These are phyloP conservation scores for Percopsis transmontana DNA, from an alignment of 2,113 vertebrate species.

Conservation along the genomic window DNA sequence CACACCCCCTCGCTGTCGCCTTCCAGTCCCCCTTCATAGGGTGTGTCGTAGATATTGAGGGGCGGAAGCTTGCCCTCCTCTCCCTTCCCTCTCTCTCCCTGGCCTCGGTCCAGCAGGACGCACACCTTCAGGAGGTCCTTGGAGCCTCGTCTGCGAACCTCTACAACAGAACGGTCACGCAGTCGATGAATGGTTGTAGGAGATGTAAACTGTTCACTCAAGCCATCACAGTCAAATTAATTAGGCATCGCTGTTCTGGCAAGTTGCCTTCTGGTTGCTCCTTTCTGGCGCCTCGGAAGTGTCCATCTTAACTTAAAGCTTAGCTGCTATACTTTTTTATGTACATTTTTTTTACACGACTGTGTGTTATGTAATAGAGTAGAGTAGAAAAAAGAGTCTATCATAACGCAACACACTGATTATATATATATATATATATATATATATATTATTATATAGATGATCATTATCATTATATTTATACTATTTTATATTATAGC, in stretches of 20 bases:
- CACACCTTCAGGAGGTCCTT: slow-evolving; percentile 92
- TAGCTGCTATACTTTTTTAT: too few species aligned
- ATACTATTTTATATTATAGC: too few species aligned
- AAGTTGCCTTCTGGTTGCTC: neutral
- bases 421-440: too few species aligned
- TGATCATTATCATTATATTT: too few species aligned
- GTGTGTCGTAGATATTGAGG: slow-evolving; percentile 78
- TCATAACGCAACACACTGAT: too few species aligned
- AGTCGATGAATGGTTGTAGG: neutral
- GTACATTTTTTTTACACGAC: too few species aligned
- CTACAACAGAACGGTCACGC: slow-evolving; percentile 63
- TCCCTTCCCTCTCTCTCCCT: slow-evolving; percentile 45
- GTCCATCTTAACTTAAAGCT: too few species aligned
- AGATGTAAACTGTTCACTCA: neutral
- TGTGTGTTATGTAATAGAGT: too few species aligned
- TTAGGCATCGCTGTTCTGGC: too few species aligned
- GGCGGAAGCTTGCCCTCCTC: slow-evolving; percentile 59
- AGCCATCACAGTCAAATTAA: too few species aligned
- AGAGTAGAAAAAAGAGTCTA: too few species aligned
- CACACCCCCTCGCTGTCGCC: slow-evolving; percentile 68
- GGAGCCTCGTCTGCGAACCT: slow-evolving; percentile 89
- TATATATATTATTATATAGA: too few species aligned
- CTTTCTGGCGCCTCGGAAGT: neutral
- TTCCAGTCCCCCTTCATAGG: slow-evolving; percentile 76
- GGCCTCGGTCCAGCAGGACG: slow-evolving; percentile 83